These are phyloP conservation scores for Burhinus oedicnemus DNA, from an alignment of 2,113 vertebrate species.

Conservation along the genomic window DNA sequence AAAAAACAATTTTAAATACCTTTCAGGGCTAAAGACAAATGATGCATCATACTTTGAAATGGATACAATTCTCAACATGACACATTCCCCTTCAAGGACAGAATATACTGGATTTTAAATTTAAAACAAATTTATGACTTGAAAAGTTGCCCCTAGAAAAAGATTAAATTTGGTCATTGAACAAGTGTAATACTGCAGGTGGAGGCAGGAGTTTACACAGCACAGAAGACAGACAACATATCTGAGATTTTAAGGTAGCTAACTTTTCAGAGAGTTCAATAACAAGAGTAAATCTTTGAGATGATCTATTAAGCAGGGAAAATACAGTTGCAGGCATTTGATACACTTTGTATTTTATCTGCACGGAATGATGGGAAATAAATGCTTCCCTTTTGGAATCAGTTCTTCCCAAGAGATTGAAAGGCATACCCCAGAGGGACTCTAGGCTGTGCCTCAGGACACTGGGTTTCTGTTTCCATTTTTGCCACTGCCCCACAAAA, in stretches of 20 bases:
- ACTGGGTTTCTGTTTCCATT: not conserved
- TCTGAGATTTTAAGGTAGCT: not conserved
- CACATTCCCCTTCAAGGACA: not conserved
- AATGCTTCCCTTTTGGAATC: not conserved
- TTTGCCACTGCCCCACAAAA: not conserved
- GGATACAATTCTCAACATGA: not conserved
- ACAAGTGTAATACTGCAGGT: not conserved
- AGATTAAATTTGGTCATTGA: slow-evolving; percentile 3
- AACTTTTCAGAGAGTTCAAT: slow-evolving; percentile 10
- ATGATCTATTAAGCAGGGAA: not conserved
- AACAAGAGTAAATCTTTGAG: not conserved
- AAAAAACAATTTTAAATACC: not conserved
- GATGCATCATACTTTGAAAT: not conserved
- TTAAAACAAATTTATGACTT: not conserved
- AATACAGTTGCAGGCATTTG: not conserved
- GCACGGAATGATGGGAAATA: not conserved
- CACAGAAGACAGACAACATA: not conserved
- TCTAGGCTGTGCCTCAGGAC: not conserved
- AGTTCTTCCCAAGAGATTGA: not conserved
- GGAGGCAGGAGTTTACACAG: not conserved
- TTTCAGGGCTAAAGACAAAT: not conserved
- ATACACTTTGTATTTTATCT: slow-evolving; percentile 3
- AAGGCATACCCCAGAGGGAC: not conserved
- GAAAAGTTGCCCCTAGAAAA: not conserved
- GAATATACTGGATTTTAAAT: not conserved